Base-by-base conservation (phyloP, 2,888 invertebrate genomes). In the Falcaria lacertinaria region DNA sequence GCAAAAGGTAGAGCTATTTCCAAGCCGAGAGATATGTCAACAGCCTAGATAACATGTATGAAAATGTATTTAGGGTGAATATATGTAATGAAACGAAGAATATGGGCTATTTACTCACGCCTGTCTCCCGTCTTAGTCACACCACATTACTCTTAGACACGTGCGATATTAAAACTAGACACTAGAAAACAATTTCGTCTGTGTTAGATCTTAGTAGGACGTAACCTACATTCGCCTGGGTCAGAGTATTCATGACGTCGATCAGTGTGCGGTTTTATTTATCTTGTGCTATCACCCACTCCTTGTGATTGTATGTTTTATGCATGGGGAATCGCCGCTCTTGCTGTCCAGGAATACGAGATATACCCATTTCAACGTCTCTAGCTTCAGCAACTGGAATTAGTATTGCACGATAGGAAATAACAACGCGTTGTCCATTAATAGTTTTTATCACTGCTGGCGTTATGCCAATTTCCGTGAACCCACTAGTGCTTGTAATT, bases 291-390 rank as follows among this genome's bases (percentile, higher is more conserved):
- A 35, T 48, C 73, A 61, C 69, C 79, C 61, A 54, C 64, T 52
- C 59, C n/a, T 77, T 28, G 7, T 11, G 8, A 85, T 83, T 85
- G 66, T 70, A 82, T 85, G 69, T 65, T 57, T 84, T 83, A 85
- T 85, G 80, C 81, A 85, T 74, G 37, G 43, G 28, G 25, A 41
- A n/a, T 34, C 54, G 52, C 53, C 57, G 50, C 54, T 54, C 48
- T 50, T 34, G 19, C 44, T 40, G 42, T 36, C 37, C n/a, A 38
- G 37, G 47, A 19, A 41, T 47, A 41, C 41, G 38, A 38, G 25
- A 25, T 15, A 37, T 22, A 8, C 14, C 42, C 33, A 33, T 35
- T 32, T 44, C 16, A 14, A 44, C n/a, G 13, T 14, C 36, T 25
- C 32, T 41, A 15, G 32, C n/a, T 11, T n/a, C n/a, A n/a, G n/a